Percentiles rank a stretch among this genome's conserved stretches.
Evolutionary conservation across 2,113 vertebrate species (phyloP).

Genomic region (Platysternon megacephalum): DNA sequence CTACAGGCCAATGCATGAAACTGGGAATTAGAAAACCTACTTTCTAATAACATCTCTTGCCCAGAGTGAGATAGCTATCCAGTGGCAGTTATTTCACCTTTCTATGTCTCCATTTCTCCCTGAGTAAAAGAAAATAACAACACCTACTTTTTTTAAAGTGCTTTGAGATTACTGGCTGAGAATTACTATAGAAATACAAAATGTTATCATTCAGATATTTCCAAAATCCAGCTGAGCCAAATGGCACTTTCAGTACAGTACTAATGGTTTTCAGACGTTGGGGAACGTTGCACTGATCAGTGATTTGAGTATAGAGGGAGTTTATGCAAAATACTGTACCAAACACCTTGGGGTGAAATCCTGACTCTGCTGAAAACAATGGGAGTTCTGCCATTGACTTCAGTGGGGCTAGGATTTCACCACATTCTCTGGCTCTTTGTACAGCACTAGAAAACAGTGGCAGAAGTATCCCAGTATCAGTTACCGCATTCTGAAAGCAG

Average conservation of each 20-base stretch:
- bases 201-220: background rate
- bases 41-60: background rate
- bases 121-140: background rate
- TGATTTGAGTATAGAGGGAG: background rate
- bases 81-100: background rate
- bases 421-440: background rate
- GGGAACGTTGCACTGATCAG: accelerated
- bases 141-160: background rate
- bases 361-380: background rate
- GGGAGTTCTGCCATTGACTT: background rate
- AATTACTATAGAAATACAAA: background rate
- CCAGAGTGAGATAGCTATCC: no score
- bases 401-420: background rate
- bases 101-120: accelerated
- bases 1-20: background rate
- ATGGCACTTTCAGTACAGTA: background rate
- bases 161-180: background rate
- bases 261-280: background rate
- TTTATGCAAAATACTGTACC: background rate
- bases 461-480: background rate
- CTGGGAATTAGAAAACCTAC: background rate
- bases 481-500: accelerated
- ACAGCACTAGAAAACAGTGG: background rate
- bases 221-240: background rate
- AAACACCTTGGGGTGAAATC: background rate